These are phyloP conservation scores for Andrena bicolor DNA, from an alignment of 2,888 invertebrate genomes.

Conservation along the genomic window DNA sequence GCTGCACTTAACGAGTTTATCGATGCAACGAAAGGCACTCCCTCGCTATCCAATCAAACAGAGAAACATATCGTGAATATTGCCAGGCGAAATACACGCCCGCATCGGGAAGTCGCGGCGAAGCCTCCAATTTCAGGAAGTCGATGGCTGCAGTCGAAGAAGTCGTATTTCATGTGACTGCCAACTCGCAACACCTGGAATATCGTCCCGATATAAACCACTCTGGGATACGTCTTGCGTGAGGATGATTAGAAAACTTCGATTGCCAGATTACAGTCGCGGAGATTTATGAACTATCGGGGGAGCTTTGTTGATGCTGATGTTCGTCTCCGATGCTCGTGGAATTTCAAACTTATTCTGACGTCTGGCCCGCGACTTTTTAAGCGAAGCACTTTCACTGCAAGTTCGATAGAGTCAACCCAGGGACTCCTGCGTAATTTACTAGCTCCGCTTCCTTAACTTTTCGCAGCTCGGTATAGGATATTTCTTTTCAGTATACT, in stretches of 20 bases:
- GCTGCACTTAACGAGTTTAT: conserved; percentile 2
- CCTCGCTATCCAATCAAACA: conserved; percentile 9
- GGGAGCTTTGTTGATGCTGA: conserved; percentile 60
- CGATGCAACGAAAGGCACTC: background rate
- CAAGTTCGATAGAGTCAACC: background rate
- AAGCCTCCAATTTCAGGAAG: conserved; percentile 54
- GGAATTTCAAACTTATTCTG: conserved; percentile 43
- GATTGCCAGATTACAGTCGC: conserved; percentile 75
- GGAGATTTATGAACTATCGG: conserved; percentile 69
- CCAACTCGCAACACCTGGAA: conserved; percentile 66
- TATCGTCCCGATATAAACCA: conserved; percentile 72
- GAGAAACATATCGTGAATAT: conserved; percentile 11
- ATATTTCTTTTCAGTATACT: too few relatives aligned
- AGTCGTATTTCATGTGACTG: conserved; percentile 72
- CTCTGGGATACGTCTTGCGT: conserved; percentile 61
- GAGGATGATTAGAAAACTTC: conserved; percentile 76
- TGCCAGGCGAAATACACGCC: conserved; percentile 6
- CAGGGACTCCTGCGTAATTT: background rate
- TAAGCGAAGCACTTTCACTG: conserved; percentile 14
- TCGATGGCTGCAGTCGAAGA: conserved; percentile 44
- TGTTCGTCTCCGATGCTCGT: conserved; percentile 39
- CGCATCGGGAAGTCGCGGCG: conserved; percentile 28
- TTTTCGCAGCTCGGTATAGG: too few relatives aligned
- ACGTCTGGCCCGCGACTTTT: conserved; percentile 13
- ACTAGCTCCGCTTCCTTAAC: too few relatives aligned